Percentiles rank a stretch among this genome's conserved stretches.
These are phyloP conservation scores for Odontomyia ornata DNA, from an alignment of 2,888 invertebrate species.

Conservation along the genomic window DNA sequence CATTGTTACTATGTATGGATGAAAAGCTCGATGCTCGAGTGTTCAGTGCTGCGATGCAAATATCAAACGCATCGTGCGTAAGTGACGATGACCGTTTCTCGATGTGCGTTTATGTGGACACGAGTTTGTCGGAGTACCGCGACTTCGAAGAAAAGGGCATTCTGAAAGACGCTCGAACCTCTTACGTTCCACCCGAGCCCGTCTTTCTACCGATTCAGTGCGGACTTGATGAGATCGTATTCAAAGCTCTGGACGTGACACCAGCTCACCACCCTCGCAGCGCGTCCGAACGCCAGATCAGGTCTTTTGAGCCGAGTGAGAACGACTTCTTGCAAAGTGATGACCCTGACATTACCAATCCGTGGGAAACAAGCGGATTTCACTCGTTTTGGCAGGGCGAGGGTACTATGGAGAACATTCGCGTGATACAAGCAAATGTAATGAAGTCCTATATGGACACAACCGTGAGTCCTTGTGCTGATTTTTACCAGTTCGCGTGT, in stretches of 20 bases:
- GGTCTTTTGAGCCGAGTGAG: neutral
- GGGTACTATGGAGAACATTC: slow-evolving; percentile 67
- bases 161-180: slow-evolving; percentile 71
- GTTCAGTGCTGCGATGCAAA: neutral
- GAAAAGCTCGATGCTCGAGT: slow-evolving; percentile 50
- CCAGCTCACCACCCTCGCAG: neutral
- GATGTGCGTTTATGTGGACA: slow-evolving; percentile 58
- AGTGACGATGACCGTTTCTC: slow-evolving; percentile 52
- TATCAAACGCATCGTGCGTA: neutral
- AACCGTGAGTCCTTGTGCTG: slow-evolving; percentile 77
- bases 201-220: slow-evolving; percentile 64
- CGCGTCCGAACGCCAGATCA: neutral
- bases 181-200: slow-evolving; percentile 69
- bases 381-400: slow-evolving; percentile 71
- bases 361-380: neutral
- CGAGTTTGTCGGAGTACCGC: slow-evolving; percentile 56
- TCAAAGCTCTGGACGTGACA: neutral
- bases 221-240: neutral
- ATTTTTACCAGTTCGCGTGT: slow-evolving; percentile 86
- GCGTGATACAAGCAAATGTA: slow-evolving; percentile 71
- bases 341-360: neutral
- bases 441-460: slow-evolving; percentile 83
- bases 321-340: neutral
- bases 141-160: slow-evolving; percentile 70
- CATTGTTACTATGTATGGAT: slow-evolving; percentile 60